Percentiles rank a stretch among this genome's conserved stretches.
These are phyloP conservation scores for Apostichopus parvimensis DNA, from an alignment of 35 echinoderm and acorn worm species.

Conservation along the genomic window DNA sequence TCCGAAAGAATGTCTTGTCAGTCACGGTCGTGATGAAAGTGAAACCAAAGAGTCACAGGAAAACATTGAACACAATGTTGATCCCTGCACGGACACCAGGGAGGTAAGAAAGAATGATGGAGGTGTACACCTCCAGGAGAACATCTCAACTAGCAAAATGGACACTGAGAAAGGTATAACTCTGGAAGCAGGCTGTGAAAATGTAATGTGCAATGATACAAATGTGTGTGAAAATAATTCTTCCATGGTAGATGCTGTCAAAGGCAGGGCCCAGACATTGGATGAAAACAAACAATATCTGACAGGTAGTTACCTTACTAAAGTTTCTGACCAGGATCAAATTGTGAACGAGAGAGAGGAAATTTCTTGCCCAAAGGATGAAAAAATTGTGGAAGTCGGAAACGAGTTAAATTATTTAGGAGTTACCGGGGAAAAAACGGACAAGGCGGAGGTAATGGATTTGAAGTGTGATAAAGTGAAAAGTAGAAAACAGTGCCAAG, in stretches of 20 bases:
- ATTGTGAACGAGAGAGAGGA: neutral
- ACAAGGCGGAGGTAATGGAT: neutral
- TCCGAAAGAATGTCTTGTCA: neutral
- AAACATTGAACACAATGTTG: neutral
- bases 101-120: too few relatives aligned
- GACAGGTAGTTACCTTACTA: neutral
- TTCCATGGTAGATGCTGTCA: neutral
- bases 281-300: neutral
- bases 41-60: neutral
- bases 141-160: neutral
- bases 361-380: neutral
- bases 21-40: neutral
- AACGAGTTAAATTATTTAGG: too few relatives aligned
- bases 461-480: neutral
- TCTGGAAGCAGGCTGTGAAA: constrained; percentile 11
- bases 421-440: neutral
- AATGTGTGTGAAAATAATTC: constrained; percentile 44
- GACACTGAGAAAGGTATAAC: neutral
- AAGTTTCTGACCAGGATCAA: neutral
- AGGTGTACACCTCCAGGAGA: neutral
- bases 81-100: neutral
- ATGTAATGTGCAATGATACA: constrained; percentile 38
- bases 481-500: neutral
- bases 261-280: neutral
- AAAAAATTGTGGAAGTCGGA: neutral